Evolutionary conservation across 1,140 invertebrate genomes (phyloP), one percentile per base, ranked within the genome.

Genomic region (Drosophila kikkawai): DNA sequence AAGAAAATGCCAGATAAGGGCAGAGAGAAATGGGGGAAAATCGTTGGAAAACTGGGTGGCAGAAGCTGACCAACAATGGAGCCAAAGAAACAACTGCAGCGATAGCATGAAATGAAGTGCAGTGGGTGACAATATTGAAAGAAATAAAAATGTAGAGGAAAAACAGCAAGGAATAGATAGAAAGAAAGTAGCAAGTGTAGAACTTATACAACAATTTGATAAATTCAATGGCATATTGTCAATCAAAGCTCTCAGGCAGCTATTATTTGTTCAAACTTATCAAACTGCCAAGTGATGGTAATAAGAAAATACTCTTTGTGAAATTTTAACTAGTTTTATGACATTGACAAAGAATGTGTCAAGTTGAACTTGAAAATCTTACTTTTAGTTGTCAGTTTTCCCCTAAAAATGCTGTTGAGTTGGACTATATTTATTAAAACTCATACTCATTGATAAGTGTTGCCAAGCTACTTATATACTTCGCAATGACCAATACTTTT

Each of bases 1-100:
- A 74, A 41, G 56, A 67, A 76, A 80, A 60, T 58, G 45, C 55
- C 50, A 81, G 65, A 66, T 42, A 73, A 68, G 64, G 57, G 56
- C 53, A 74, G 32, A 15, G 8, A 60, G 69, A 73, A 51, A 51
- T 26, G 22, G 22, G 37, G 34, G 53, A 50, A 32, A 41, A 45
- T 17, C 39, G 22, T n/a, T 34, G 45, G 37, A 63, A 66, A 67
- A 67, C 45, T 37, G 12, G 44, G 37, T 44, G 45, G 2, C 15
- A 36, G 42, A 11, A 17, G 48, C 34, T 78, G 75, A 78, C 75
- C 75, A 63, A 70, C 57, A 78, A 77, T 51, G 26, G 37, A 51
- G 47, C n/a, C 13, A 22, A 12, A 26, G 15, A 51, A 41, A 29
- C 42, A 37, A 36, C 13, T 55, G 74, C 70, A 63, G 48, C 63